phyloP scores from a whole-genome alignment of 1,140 invertebrate species.

The Eurytemora carolleeae region DNA sequence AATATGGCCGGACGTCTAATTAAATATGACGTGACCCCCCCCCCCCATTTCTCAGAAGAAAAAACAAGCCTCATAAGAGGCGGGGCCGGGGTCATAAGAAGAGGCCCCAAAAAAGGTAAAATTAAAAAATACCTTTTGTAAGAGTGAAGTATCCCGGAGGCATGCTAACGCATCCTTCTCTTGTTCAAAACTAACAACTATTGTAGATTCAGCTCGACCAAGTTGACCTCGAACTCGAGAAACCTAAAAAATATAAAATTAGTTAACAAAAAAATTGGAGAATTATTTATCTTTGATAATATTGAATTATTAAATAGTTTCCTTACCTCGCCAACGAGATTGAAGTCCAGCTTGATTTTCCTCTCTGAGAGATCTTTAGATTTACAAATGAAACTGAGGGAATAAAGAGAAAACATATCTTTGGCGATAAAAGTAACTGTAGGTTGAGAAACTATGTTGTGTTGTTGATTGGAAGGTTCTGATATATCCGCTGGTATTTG shows the following conservation, averaged over 20 bases:
- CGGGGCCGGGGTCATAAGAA: too few species aligned
- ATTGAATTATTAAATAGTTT: too few species aligned
- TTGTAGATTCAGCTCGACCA: neutral
- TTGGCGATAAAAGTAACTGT: neutral
- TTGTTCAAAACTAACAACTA: neutral
- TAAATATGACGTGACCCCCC: too few species aligned
- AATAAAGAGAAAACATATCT: slow-evolving; percentile 9
- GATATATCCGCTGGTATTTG: too few species aligned
- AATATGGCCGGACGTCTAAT: neutral
- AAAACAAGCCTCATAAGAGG: too few species aligned
- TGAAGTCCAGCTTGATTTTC: slow-evolving; percentile 8
- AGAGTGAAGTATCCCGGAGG: neutral
- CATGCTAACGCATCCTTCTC: neutral
- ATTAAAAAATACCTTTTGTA: neutral
- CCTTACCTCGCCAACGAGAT: neutral
- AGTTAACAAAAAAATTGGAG: too few species aligned
- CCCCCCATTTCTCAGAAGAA: too few species aligned
- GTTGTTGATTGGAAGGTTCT: too few species aligned
- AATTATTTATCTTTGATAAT: too few species aligned
- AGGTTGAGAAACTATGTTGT: too few species aligned
- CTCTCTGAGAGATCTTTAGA: slow-evolving; percentile 1
- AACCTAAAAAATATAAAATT: neutral
- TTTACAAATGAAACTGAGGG: slow-evolving; percentile 4
- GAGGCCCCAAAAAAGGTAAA: too few species aligned
- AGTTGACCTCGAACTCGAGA: neutral